Evolutionary conservation across 1,140 invertebrate species (phyloP), one percentile per base, ranked within the genome.

Genomic region (Oedothorax gibbosus): DNA sequence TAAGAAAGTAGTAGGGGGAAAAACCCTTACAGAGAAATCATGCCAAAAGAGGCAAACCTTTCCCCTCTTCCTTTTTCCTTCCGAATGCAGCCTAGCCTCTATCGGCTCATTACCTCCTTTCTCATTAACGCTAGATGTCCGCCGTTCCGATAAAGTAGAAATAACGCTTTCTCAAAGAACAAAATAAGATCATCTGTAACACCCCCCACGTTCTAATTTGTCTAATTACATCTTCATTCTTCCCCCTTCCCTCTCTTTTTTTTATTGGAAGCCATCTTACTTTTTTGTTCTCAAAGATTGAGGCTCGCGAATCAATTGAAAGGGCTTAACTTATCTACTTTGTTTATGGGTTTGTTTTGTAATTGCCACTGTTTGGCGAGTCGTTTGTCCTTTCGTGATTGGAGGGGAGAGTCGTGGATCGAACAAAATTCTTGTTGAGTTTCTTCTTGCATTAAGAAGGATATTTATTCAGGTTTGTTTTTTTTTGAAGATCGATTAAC

Each of bases 271-370:
- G 7, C 21, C 35, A 72, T 82, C 79, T 82, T 72, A 72, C 51
- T 82, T 82, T 64, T 35, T 35, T 69, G 49, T 49, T 54, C 18
- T 10, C 69, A 21, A 18, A 82, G 66, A 82, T 82, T 82, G 79
- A 35, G 53, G 54, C 53, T 7, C 53, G 66, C 53, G 69, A 82
- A 82, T 82, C 79, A 73, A 82, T 82, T 53, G 79, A 18, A 64
- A 21, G 51, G 79, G 79, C 79, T 82, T 82, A 82, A 82, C 79
- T 82, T 82, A n/a, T 64, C 79, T 72, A 62, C 79, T 82, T 82
- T 82, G 79, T 82, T 82, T 82, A 82, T 82, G 79, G 79, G 79
- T 82, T 82, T 82, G 79, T 82, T 82, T 82, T 82, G 79, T 82
- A 82, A 82, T 82, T 82, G 79, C 79, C 54, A 65, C 69, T 82